phyloP scores from a whole-genome alignment of 2,797 vertebrate genomes.

The Tadarida brasiliensis region DNA sequence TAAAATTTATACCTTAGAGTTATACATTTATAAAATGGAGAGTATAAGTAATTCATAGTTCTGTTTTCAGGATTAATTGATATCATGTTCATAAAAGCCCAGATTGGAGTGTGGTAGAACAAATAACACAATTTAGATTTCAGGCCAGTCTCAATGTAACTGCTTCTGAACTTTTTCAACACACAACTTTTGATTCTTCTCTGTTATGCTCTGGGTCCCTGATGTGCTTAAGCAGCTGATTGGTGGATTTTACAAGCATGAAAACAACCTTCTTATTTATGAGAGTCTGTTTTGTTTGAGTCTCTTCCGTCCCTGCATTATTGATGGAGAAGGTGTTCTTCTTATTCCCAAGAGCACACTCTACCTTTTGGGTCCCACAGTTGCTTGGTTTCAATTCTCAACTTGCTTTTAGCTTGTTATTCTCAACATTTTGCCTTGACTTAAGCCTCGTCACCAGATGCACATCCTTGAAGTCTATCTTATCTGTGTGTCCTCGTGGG shows the following conservation, averaged over 20 bases:
- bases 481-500: not conserved
- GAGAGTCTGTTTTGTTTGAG: constrained; percentile 5
- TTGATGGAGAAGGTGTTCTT: constrained; percentile 9
- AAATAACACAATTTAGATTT: not conserved
- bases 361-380: not conserved
- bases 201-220: not conserved
- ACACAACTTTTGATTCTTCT: not conserved
- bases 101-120: not conserved
- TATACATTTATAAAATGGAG: not conserved
- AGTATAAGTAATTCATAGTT: not conserved
- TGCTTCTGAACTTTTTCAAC: not conserved
- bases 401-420: not conserved
- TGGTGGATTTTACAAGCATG: not conserved
- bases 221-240: not conserved
- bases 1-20: not conserved
- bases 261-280: not conserved
- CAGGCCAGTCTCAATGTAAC: not conserved
- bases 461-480: not conserved
- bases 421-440: not conserved
- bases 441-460: not conserved
- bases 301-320: not conserved
- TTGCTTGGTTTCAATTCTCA: constrained; percentile 29
- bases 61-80: constrained; percentile 45
- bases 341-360: not conserved
- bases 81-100: not conserved